Conservation (phyloP, 2,797 vertebrate species). For the Myiotriccus ornatus region DNA sequence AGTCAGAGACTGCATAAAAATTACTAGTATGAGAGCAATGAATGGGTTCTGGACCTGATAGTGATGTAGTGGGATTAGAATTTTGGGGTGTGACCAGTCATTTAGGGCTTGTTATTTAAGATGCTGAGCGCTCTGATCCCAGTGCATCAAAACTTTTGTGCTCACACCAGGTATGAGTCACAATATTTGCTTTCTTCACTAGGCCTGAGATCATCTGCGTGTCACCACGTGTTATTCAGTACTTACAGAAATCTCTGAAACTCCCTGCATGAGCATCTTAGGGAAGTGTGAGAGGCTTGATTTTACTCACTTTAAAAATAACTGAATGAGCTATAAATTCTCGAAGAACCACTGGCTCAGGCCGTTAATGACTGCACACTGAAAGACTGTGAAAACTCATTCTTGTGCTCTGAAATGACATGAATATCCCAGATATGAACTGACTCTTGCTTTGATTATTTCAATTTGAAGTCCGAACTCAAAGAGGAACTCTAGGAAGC, state of each 20-base stretch:
- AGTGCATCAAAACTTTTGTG: background rate
- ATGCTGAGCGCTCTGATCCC: background rate
- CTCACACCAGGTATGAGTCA: fast-evolving
- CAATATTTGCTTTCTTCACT: background rate
- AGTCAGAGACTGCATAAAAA: background rate
- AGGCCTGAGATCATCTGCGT: background rate
- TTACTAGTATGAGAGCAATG: background rate
- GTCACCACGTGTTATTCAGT: background rate
- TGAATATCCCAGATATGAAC: background rate
- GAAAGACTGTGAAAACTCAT: background rate
- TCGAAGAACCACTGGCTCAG: background rate
- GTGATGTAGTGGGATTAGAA: background rate
- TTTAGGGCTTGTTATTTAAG: background rate
- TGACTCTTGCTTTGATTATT: background rate
- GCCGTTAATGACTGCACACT: background rate
- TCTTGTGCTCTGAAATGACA: background rate
- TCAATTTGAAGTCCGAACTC: background rate
- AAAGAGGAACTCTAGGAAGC: background rate
- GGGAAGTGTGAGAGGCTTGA: background rate
- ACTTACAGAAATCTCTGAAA: background rate
- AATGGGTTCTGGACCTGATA: background rate
- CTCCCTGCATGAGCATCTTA: background rate
- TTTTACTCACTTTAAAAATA: background rate
- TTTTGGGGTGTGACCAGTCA: background rate
- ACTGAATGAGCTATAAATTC: background rate